Evolutionary conservation across 2,113 vertebrate genomes (phyloP).

Genomic region (Argyrosomus japonicus): DNA sequence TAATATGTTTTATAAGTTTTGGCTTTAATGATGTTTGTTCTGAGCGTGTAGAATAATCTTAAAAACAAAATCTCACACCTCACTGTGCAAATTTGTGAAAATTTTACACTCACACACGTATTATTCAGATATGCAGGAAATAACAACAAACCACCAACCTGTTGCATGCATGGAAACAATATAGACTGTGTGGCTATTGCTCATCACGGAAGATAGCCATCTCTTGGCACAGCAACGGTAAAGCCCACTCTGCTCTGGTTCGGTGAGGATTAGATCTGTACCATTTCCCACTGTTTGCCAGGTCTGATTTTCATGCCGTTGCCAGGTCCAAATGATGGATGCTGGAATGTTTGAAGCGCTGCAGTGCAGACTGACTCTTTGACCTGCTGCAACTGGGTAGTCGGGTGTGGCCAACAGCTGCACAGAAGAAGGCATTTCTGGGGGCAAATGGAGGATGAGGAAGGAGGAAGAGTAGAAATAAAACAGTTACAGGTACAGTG

Average conservation of each 20-base stretch:
- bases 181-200: constrained; percentile 31
- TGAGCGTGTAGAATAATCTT: no score
- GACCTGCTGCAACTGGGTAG: constrained; percentile 54
- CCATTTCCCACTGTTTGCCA: background rate
- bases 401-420: constrained; percentile 48
- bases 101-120: background rate
- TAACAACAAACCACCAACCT: constrained; percentile 48
- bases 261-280: constrained; percentile 40
- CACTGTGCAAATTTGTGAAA: no score
- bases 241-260: constrained; percentile 55
- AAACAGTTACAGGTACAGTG: background rate
- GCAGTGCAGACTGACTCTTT: constrained; percentile 57
- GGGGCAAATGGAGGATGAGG: background rate
- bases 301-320: background rate
- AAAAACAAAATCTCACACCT: background rate
- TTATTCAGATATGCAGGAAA: background rate
- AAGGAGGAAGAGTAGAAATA: background rate
- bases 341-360: rapidly evolving
- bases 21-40: no score
- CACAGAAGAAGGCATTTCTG: background rate
- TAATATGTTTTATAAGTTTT: no score
- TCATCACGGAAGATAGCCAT: rapidly evolving
- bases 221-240: constrained; percentile 46
- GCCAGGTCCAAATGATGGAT: constrained; percentile 10
- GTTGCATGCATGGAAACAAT: constrained; percentile 39